phyloP scores from a whole-genome alignment of 2,888 invertebrate genomes.

The Brenthis hecate region DNA sequence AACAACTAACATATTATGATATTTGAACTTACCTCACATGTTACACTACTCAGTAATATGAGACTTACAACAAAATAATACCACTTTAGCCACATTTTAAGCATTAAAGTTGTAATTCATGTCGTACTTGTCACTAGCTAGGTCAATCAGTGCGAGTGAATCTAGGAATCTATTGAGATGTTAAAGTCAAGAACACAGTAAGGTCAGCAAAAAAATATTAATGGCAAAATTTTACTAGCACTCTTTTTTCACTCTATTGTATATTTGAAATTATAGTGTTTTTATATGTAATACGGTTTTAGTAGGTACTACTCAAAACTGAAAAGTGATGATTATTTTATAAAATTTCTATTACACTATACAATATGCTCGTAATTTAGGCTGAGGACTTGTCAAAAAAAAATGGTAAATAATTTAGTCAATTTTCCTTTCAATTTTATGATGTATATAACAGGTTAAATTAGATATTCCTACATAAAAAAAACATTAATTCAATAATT shows the following conservation, averaged over 20 bases:
- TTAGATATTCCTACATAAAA: too few relatives aligned
- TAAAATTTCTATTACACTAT: too few relatives aligned
- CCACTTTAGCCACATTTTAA: slow-evolving; percentile 16
- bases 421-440: too few relatives aligned
- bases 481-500: neutral
- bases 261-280: too few relatives aligned
- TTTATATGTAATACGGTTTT: too few relatives aligned
- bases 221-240: neutral
- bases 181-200: slow-evolving; percentile 37
- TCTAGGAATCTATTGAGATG: slow-evolving; percentile 15
- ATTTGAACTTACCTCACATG: slow-evolving; percentile 28
- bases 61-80: slow-evolving; percentile 18
- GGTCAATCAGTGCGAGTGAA: slow-evolving; percentile 7
- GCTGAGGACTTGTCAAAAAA: too few relatives aligned
- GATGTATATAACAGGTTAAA: too few relatives aligned
- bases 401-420: too few relatives aligned
- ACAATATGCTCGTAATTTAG: too few relatives aligned
- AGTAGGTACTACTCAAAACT: too few relatives aligned
- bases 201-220: slow-evolving; percentile 29
- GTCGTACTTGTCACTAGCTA: slow-evolving; percentile 15
- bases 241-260: too few relatives aligned
- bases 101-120: neutral
- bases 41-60: slow-evolving; percentile 23
- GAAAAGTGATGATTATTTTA: too few relatives aligned
- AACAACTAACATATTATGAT: neutral